Evolutionary conservation across 2,888 invertebrate species (phyloP).

Genomic region (Yponomeuta malinellus): DNA sequence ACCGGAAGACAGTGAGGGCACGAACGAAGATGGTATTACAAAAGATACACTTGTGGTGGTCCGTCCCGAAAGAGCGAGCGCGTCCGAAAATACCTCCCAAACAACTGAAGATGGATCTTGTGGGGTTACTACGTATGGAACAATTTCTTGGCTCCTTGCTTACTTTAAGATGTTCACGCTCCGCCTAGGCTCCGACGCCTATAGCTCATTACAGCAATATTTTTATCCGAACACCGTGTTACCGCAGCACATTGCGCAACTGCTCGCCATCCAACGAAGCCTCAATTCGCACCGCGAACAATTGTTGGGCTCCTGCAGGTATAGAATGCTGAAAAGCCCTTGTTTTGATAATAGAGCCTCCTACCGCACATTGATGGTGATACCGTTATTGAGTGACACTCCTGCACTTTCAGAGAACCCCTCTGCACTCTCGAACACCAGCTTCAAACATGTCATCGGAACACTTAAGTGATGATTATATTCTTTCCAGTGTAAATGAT

Average conservation of each 20-base stretch:
- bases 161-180: conserved; percentile 47
- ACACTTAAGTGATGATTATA: not conserved
- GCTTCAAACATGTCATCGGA: not conserved
- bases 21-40: not conserved
- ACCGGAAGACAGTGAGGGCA: conserved; percentile 21
- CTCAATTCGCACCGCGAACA: conserved; percentile 22
- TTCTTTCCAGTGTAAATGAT: conserved; percentile 1
- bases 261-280: conserved; percentile 36
- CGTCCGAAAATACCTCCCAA: not conserved
- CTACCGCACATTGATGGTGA: not conserved
- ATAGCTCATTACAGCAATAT: conserved; percentile 34
- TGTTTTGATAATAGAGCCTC: not conserved
- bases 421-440: too few relatives aligned
- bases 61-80: not conserved
- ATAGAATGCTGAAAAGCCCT: not conserved
- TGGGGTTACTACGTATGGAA: conserved; percentile 49
- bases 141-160: conserved; percentile 45
- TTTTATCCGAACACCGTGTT: conserved; percentile 40
- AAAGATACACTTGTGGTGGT: not conserved
- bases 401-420: not conserved
- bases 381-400: not conserved
- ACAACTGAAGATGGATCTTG: conserved; percentile 32
- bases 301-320: not conserved
- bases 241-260: conserved; percentile 47
- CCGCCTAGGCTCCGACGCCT: conserved; percentile 50